These are phyloP conservation scores for Beroe forskalii DNA, from an alignment of 37 sponge, comb jelly and placozoan species.

Conservation along the genomic window DNA sequence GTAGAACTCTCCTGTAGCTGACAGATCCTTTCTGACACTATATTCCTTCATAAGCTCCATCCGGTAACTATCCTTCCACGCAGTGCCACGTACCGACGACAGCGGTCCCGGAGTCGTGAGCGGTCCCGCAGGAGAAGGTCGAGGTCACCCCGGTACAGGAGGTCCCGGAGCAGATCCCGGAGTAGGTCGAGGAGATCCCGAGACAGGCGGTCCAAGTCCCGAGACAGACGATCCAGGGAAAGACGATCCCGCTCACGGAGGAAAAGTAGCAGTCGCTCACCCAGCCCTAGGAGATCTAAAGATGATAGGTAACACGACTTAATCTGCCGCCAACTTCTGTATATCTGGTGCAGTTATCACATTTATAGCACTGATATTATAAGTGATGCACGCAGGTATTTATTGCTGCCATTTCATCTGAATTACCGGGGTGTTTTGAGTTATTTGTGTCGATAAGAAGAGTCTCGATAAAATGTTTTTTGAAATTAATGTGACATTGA, in stretches of 20 bases:
- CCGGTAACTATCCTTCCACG: too few species aligned
- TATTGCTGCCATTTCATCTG: not conserved
- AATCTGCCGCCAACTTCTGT: too few species aligned
- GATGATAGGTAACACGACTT: conserved; percentile 8
- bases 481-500: too few species aligned
- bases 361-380: too few species aligned
- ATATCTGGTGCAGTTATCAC: too few species aligned
- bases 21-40: too few species aligned
- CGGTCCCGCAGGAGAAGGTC: conserved; percentile 17
- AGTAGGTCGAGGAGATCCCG: conserved; percentile 65
- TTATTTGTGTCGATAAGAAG: too few species aligned
- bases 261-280: not conserved
- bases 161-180: conserved; percentile 63
- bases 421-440: too few species aligned
- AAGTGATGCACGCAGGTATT: too few species aligned
- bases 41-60: not conserved
- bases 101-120: conserved; percentile 64
- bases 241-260: conserved; percentile 4
- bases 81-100: conserved; percentile 55
- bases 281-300: not conserved
- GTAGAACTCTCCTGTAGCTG: too few species aligned
- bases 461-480: too few species aligned
- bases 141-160: conserved; percentile 54
- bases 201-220: conserved; percentile 49
- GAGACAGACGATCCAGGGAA: not conserved